phyloP scores from a whole-genome alignment of 2,113 vertebrate species.

The Caranx ignobilis region DNA sequence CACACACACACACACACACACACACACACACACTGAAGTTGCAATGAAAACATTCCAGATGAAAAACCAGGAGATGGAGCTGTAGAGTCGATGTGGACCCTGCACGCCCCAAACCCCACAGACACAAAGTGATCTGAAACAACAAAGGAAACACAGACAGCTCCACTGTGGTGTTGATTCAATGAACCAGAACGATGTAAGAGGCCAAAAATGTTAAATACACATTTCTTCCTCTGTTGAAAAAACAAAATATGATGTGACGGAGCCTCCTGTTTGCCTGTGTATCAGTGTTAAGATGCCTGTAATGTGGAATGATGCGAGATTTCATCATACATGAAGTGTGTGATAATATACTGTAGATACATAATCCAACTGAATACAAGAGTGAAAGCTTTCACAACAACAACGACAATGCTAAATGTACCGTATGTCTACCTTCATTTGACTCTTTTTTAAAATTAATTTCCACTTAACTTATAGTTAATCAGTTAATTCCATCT shows the following conservation, averaged over 20 bases:
- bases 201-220: constrained; percentile 10
- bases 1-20: too few species aligned
- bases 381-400: constrained; percentile 19
- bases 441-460: background rate
- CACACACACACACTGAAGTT: background rate
- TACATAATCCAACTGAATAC: constrained; percentile 12
- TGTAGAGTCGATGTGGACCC: constrained; percentile 35
- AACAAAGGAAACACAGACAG: constrained; percentile 10
- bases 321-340: constrained; percentile 30
- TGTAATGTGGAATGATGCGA: constrained; percentile 22
- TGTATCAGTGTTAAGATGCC: constrained; percentile 13
- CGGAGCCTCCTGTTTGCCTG: constrained; percentile 9
- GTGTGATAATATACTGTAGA: constrained; percentile 38
- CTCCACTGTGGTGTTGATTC: constrained; percentile 19
- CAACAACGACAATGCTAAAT: constrained; percentile 10
- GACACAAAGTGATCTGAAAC: constrained; percentile 1
- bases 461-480: background rate
- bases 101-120: background rate
- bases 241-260: constrained; percentile 1
- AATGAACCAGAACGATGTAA: constrained; percentile 7
- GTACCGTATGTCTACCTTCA: constrained; percentile 8
- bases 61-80: constrained; percentile 68
- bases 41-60: constrained; percentile 18
- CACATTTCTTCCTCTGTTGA: constrained; percentile 17
- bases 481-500: background rate